Evolutionary conservation across 2,888 invertebrate genomes (phyloP), one percentile per base, ranked within the genome.

Genomic region (Clivina fossor): DNA sequence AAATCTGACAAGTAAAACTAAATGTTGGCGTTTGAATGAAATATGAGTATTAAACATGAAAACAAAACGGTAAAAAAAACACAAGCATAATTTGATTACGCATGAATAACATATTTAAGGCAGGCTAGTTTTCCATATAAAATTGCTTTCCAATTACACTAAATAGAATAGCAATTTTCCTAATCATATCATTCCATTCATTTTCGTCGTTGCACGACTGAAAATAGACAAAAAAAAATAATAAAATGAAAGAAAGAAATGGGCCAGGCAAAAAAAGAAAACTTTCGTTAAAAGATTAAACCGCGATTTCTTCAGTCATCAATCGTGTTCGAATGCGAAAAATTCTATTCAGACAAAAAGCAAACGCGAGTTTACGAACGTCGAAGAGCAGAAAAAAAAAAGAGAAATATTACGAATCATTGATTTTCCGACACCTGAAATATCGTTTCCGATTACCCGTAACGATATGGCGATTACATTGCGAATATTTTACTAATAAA

Each of bases 241-340:
- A n/a, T n/a, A n/a, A n/a, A n/a, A n/a, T n/a, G n/a, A n/a, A n/a
- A n/a, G n/a, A n/a, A n/a, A n/a, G n/a, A n/a, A n/a, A n/a, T n/a
- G n/a, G n/a, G n/a, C n/a, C n/a, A n/a, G n/a, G n/a, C n/a, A n/a
- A n/a, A n/a, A n/a, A n/a, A n/a, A n/a, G n/a, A n/a, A n/a, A n/a
- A n/a, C n/a, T n/a, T 48, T 24, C 20, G 18, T 49, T 24, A 49
- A 47, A 49, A 49, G 49, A 49, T 49, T 49, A 49, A 38, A 49
- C 40, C 30, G 13, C 28, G 30, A 49, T 38, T 49, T 40, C 49
- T 40, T 19, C 37, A 24, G 19, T 30, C 28, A 49, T 26, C 40
- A 40, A 28, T 32, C 13, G 22, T 19, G 46, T 19, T 18, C 28
- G 26, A 35, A 13, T 4, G 30, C 30, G 4, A 9, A 30, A 9